These are phyloP conservation scores for Sebastes nivosus DNA, from an alignment of 2,797 vertebrate species.

Conservation along the genomic window DNA sequence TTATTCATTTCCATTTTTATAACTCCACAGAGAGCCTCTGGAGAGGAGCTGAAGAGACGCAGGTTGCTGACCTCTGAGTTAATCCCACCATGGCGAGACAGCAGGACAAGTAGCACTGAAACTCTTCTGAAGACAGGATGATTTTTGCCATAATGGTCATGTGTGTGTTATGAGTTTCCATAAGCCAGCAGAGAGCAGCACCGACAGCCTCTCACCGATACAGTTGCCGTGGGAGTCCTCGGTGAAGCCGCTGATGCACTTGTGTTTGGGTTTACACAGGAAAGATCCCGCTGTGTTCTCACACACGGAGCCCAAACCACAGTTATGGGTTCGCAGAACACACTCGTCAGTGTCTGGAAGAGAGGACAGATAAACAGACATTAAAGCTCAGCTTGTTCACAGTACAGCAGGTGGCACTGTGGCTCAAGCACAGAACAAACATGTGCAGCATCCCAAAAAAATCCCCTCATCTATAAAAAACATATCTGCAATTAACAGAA, in stretches of 20 bases:
- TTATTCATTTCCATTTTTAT: too few relatives aligned
- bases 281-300: slow-evolving; percentile 91
- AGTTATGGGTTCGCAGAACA: slow-evolving; percentile 79
- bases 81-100: neutral
- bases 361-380: slow-evolving; percentile 4
- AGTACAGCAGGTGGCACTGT: slow-evolving; percentile 80
- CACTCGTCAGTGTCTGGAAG: slow-evolving; percentile 90
- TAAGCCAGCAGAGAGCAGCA: neutral
- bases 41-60: too few relatives aligned
- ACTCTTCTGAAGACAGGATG: neutral
- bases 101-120: neutral
- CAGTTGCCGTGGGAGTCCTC: slow-evolving; percentile 92
- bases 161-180: neutral
- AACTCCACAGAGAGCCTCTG: too few relatives aligned
- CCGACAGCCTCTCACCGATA: slow-evolving; percentile 82
- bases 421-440: slow-evolving; percentile 55
- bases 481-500: slow-evolving; percentile 53
- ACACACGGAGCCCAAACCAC: slow-evolving; percentile 83
- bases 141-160: neutral
- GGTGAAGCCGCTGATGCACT: slow-evolving; percentile 91
- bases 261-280: slow-evolving; percentile 85
- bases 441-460: neutral
- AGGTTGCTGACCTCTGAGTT: neutral
- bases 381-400: neutral
- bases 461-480: neutral